Conservation (phyloP, 1,140 invertebrate species). For the Psilanteris sp. region DNA sequence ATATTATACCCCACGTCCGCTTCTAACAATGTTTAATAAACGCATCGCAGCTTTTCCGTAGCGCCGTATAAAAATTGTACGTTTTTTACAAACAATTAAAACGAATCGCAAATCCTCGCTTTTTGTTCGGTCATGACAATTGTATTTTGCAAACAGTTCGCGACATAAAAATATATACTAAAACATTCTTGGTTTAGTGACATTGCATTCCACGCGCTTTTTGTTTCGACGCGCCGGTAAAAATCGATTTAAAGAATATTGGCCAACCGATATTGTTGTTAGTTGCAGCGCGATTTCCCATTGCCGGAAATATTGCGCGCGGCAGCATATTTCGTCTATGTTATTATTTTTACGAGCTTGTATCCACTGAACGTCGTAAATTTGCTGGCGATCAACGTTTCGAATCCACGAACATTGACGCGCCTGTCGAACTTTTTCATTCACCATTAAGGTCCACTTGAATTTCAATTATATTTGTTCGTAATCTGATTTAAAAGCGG, state of each 20-base stretch:
- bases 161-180: constrained; percentile 6
- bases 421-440: too few relatives aligned
- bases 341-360: constrained; percentile 54
- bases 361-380: constrained; percentile 34
- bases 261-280: constrained; percentile 25
- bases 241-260: constrained; percentile 48
- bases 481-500: constrained; percentile 54
- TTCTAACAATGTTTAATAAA: constrained; percentile 31
- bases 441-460: constrained; percentile 25
- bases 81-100: constrained; percentile 41
- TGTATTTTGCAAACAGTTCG: constrained; percentile 13
- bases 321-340: constrained; percentile 27
- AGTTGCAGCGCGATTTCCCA: constrained; percentile 20
- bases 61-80: constrained; percentile 4
- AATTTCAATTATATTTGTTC: constrained; percentile 62
- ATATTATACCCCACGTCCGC: constrained; percentile 7
- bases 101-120: constrained; percentile 4
- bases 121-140: constrained; percentile 14
- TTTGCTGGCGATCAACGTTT: constrained; percentile 38
- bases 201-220: constrained; percentile 14
- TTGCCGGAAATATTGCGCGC: constrained; percentile 24
- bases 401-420: constrained; percentile 2
- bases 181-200: constrained; percentile 26
- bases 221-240: constrained; percentile 17
- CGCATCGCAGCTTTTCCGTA: not conserved